Percentiles rank a stretch among this genome's conserved stretches.
Evolutionary conservation across 92 coral and sea anemone genomes (phyloP).

Genomic region (Palythoa grandiflora): DNA sequence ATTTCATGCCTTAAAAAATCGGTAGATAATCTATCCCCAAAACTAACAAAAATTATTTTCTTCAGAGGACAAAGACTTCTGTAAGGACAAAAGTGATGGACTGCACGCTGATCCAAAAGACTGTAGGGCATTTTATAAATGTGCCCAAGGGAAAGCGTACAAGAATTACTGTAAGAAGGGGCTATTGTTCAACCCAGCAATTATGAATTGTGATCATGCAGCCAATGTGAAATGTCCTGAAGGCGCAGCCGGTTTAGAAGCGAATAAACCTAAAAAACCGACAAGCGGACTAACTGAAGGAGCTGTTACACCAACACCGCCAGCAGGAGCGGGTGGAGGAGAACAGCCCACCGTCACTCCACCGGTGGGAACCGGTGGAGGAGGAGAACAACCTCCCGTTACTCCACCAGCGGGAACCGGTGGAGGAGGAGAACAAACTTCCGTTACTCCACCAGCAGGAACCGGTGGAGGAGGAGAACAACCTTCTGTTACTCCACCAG

Average conservation of each 20-base stretch:
- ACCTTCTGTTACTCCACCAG: not conserved
- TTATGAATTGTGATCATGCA: slow-evolving; percentile 73
- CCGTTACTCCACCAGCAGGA: not conserved
- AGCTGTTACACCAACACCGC: not conserved
- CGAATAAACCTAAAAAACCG: not conserved
- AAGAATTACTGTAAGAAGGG: slow-evolving; percentile 75
- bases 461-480: not conserved
- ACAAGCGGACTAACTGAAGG: slow-evolving; percentile 7
- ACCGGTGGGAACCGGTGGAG: not conserved
- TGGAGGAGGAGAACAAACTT: not conserved
- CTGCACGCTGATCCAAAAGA: slow-evolving; percentile 79
- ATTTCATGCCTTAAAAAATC: no score
- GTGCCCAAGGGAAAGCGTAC: slow-evolving; percentile 61
- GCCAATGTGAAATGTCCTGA: slow-evolving; percentile 70
- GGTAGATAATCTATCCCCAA: not conserved
- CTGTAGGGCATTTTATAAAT: slow-evolving; percentile 77
- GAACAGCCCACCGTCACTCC: not conserved
- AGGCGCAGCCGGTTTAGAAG: not conserved
- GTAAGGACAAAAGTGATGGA: slow-evolving; percentile 81
- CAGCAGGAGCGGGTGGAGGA: slow-evolving; percentile 5
- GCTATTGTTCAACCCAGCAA: slow-evolving; percentile 73
- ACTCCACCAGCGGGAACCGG: not conserved
- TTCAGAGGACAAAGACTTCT: slow-evolving; percentile 72
- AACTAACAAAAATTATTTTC: not conserved
- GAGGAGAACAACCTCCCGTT: not conserved